Percentiles rank a stretch among this genome's conserved stretches.
These are phyloP conservation scores for Charanyca ferruginea DNA, from an alignment of 2,888 invertebrate genomes.

Conservation along the genomic window DNA sequence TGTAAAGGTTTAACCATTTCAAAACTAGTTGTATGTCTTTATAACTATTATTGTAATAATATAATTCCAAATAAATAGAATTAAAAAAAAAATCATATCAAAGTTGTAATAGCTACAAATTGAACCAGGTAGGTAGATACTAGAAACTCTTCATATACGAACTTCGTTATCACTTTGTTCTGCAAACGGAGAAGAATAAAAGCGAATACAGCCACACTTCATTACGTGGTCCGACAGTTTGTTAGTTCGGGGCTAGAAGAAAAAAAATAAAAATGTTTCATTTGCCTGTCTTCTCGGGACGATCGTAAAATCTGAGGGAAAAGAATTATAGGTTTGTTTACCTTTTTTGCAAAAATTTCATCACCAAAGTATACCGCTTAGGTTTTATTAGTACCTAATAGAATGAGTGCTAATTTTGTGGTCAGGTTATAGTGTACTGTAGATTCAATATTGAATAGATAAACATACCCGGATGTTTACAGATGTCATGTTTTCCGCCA, in stretches of 20 bases:
- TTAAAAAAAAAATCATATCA: too few relatives aligned
- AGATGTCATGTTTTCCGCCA: neutral
- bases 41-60: too few relatives aligned
- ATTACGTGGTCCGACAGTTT: constrained; percentile 57
- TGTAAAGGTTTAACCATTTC: too few relatives aligned
- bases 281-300: constrained; percentile 52
- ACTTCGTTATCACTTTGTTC: constrained; percentile 14
- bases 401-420: constrained; percentile 36
- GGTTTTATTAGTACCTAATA: constrained; percentile 38
- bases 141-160: neutral
- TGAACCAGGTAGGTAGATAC: too few relatives aligned
- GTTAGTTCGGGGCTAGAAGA: constrained; percentile 48
- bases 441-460: too few relatives aligned
- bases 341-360: constrained; percentile 50
- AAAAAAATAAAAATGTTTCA: constrained; percentile 57
- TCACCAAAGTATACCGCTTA: constrained; percentile 29
- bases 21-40: too few relatives aligned
- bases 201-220: constrained; percentile 33
- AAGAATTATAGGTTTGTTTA: constrained; percentile 59
- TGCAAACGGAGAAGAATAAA: constrained; percentile 33
- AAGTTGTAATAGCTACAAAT: too few relatives aligned
- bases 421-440: neutral
- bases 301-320: constrained; percentile 61
- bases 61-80: too few relatives aligned
- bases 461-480: neutral